Evolutionary conservation across 2,113 vertebrate species (phyloP).

Genomic region (Poeciliopsis prolifica): DNA sequence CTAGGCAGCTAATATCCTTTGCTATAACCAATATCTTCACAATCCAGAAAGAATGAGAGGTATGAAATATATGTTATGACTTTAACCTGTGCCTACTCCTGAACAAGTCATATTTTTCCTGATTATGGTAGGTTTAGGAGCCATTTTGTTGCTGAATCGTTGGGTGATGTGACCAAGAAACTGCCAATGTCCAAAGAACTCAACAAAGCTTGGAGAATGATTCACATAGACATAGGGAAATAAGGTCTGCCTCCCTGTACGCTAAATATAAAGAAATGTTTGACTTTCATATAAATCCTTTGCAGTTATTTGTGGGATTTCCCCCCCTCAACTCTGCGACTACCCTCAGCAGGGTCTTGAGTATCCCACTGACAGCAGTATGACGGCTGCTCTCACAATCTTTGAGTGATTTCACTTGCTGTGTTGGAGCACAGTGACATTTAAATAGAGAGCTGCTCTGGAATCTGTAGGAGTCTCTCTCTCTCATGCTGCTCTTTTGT

Average conservation of each 20-base stretch:
- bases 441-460: constrained; percentile 40
- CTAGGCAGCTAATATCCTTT: too few relatives aligned
- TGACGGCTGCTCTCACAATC: constrained; percentile 4
- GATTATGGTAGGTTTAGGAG: background rate
- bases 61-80: too few relatives aligned
- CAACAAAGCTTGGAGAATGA: background rate
- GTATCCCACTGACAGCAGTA: constrained; percentile 12
- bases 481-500: constrained; percentile 49
- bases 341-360: constrained; percentile 28
- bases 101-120: background rate
- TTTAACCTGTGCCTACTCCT: background rate
- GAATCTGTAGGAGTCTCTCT: constrained; percentile 27
- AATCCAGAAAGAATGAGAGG: background rate
- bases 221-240: background rate
- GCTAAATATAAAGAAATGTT: background rate
- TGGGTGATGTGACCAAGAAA: background rate
- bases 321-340: background rate
- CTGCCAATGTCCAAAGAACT: background rate
- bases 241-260: background rate
- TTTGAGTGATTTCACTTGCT: constrained; percentile 29
- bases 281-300: background rate
- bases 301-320: background rate
- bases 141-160: background rate
- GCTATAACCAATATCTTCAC: background rate
- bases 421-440: constrained; percentile 41